A percentile compares a stretch with the other conserved stretches of the same genome.
These are phyloP conservation scores for Xiphophorus hellerii DNA, from an alignment of 2,113 vertebrate genomes.

Conservation along the genomic window DNA sequence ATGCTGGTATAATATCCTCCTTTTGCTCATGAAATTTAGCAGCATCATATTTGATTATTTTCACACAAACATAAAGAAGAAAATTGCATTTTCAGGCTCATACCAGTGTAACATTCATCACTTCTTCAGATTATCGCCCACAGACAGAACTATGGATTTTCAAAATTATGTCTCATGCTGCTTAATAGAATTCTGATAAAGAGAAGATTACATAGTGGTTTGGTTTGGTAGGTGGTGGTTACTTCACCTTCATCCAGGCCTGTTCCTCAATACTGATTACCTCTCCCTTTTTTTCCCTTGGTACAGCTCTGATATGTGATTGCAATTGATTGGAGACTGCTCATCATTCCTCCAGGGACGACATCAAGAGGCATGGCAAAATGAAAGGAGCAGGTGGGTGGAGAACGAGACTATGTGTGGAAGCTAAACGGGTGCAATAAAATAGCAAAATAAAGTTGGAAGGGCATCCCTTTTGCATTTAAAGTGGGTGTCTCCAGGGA, in stretches of 20 bases:
- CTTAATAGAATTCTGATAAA: slow-evolving; percentile 64
- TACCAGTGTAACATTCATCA: slow-evolving; percentile 45
- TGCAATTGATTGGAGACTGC: slow-evolving; percentile 68
- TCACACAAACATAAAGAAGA: slow-evolving; percentile 20
- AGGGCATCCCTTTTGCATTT: neutral
- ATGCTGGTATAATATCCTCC: neutral
- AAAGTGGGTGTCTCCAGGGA: slow-evolving; percentile 28
- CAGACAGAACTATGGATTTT: slow-evolving; percentile 35
- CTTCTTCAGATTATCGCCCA: slow-evolving; percentile 27
- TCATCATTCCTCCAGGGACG: slow-evolving; percentile 50
- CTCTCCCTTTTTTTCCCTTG: slow-evolving; percentile 13
- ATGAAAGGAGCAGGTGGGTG: slow-evolving; percentile 20
- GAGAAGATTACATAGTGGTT: slow-evolving; percentile 54
- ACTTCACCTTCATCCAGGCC: slow-evolving; percentile 32
- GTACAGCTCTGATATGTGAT: slow-evolving; percentile 63
- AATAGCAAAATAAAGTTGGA: neutral
- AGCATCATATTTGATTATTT: slow-evolving; percentile 12
- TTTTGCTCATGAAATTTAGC: slow-evolving; percentile 1
- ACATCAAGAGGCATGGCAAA: slow-evolving; percentile 32
- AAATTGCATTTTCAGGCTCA: slow-evolving; percentile 42
- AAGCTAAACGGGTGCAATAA: slow-evolving; percentile 11
- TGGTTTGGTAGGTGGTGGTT: slow-evolving; percentile 55
- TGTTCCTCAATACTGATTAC: slow-evolving; percentile 49
- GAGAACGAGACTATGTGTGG: slow-evolving; percentile 2
- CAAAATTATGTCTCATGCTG: slow-evolving; percentile 45